Conservation (phyloP, 2,797 vertebrate species). For the Thamnophis elegans region DNA sequence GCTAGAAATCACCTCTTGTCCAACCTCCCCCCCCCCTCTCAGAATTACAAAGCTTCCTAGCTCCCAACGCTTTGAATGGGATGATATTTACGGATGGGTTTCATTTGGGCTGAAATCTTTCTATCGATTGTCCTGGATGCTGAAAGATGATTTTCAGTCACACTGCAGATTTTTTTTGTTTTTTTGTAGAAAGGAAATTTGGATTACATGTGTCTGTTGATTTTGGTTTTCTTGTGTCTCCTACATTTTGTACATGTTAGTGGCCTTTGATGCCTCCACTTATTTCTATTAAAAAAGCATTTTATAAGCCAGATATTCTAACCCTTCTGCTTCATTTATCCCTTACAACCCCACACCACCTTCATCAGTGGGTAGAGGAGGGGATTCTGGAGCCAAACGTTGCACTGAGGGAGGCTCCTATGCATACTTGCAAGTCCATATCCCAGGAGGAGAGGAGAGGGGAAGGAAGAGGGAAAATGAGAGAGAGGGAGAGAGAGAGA, state of each 20-base stretch:
- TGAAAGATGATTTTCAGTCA: neutral
- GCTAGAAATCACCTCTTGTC: neutral
- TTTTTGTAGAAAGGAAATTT: neutral
- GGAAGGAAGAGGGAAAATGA: too few species aligned
- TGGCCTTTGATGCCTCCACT: neutral
- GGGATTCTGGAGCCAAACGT: neutral
- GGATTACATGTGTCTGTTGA: neutral
- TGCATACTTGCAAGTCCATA: neutral
- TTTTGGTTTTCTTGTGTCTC: neutral
- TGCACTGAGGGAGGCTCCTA: neutral
- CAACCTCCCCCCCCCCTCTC: neutral
- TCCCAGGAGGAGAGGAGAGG: neutral
- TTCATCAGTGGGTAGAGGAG: neutral
- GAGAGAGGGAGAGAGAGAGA: neutral
- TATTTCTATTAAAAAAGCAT: conserved; percentile 25
- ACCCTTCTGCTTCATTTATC: neutral
- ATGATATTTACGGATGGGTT: neutral
- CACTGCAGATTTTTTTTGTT: neutral
- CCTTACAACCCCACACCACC: neutral
- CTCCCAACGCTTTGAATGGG: neutral
- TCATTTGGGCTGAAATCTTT: neutral
- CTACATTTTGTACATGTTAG: conserved; percentile 18
- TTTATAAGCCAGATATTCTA: neutral
- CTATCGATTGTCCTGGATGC: neutral
- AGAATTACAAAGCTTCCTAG: neutral